Conservation (phyloP, 2,797 vertebrate species). For the Diplodus sargus region DNA sequence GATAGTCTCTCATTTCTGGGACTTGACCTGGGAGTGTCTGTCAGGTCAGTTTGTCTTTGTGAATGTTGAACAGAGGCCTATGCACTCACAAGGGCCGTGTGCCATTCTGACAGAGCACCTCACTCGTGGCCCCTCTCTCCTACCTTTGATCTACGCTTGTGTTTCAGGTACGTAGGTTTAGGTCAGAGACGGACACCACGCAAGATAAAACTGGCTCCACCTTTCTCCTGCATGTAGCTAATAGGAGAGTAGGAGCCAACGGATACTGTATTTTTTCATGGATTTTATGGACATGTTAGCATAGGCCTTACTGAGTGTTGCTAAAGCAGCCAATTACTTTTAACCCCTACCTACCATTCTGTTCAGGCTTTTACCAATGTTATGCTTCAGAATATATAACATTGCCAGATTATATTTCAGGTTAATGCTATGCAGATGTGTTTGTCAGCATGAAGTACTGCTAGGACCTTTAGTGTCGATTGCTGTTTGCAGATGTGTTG, state of each 20-base stretch:
- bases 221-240: slow-evolving; percentile 71
- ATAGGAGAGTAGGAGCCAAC: slow-evolving; percentile 62
- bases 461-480: slow-evolving; percentile 47
- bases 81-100: slow-evolving; percentile 68
- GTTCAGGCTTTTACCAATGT: slow-evolving; percentile 65
- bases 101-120: slow-evolving; percentile 71
- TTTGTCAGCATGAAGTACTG: slow-evolving; percentile 63
- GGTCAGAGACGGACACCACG: slow-evolving; percentile 42
- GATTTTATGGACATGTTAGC: slow-evolving; percentile 71
- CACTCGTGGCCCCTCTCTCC: slow-evolving; percentile 62
- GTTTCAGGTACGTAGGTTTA: slow-evolving; percentile 58
- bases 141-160: slow-evolving; percentile 45
- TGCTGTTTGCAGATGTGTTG: slow-evolving; percentile 55
- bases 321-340: slow-evolving; percentile 65
- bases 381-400: slow-evolving; percentile 63
- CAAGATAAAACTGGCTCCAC: slow-evolving; percentile 32
- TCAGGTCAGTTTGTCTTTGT: slow-evolving; percentile 65
- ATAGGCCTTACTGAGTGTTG: slow-evolving; percentile 72
- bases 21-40: slow-evolving; percentile 39
- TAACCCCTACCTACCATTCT: slow-evolving; percentile 58
- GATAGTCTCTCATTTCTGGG: slow-evolving; percentile 39
- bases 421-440: slow-evolving; percentile 79
- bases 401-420: slow-evolving; percentile 68
- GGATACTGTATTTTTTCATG: slow-evolving; percentile 79
- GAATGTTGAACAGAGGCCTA: slow-evolving; percentile 77